Conservation (phyloP, 2,113 vertebrate genomes). For the Saguinus midas region DNA sequence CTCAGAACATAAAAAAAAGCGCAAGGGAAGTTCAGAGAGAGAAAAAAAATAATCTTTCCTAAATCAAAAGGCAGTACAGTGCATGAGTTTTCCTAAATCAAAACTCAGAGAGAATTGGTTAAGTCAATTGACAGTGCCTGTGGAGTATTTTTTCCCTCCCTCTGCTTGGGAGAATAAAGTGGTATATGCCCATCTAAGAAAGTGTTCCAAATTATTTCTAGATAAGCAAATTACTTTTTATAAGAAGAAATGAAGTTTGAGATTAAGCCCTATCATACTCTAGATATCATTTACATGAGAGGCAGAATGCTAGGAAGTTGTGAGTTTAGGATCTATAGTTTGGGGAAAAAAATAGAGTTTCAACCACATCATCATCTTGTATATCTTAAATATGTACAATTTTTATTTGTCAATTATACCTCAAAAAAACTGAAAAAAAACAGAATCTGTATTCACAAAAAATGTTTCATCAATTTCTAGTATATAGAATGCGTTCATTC, state of each 20-base stretch:
- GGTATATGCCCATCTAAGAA: neutral
- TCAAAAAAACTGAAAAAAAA: neutral
- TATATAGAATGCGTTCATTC: neutral
- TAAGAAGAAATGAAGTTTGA: conserved; percentile 4
- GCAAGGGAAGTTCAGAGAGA: conserved; percentile 24
- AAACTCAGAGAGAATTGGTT: too few relatives aligned
- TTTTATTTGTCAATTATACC: neutral
- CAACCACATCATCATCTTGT: neutral
- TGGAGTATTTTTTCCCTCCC: too few relatives aligned
- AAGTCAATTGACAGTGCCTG: too few relatives aligned
- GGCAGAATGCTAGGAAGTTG: neutral
- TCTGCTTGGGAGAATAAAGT: neutral
- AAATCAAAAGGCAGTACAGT: conserved; percentile 41
- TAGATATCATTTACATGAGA: neutral
- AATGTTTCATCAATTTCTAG: neutral
- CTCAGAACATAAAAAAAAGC: neutral
- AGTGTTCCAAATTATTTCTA: neutral
- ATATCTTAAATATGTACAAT: neutral
- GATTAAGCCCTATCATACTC: neutral
- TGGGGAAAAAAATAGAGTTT: neutral
- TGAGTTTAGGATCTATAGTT: neutral
- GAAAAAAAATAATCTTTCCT: conserved; percentile 21
- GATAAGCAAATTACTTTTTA: neutral
- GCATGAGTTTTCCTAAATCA: too few relatives aligned
- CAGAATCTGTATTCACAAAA: neutral